Percentiles rank a stretch among this genome's conserved stretches.
Conservation (phyloP, 2,797 vertebrate species). For the Adelosebastes latens region DNA sequence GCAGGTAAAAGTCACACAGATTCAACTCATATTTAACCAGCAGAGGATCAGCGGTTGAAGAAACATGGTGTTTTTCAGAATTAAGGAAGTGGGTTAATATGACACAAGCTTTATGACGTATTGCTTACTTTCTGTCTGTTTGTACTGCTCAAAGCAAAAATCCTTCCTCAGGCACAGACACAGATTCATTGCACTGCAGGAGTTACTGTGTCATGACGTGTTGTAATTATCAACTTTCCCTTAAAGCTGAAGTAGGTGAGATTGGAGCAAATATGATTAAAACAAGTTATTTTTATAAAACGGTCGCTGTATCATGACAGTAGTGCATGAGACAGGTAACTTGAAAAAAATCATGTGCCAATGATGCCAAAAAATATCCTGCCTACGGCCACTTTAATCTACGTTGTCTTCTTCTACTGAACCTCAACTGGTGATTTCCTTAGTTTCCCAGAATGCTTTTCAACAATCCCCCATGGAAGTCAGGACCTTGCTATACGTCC, state of each 20-base stretch:
- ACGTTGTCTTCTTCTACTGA: not conserved
- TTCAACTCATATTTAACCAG: not conserved
- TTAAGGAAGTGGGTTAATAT: conserved; percentile 35
- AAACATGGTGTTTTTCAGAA: not conserved
- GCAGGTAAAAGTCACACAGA: no score
- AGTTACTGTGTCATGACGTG: not conserved
- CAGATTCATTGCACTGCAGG: not conserved
- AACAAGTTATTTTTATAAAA: no score
- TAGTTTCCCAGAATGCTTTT: not conserved
- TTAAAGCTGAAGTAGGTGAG: no score
- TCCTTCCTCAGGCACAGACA: not conserved
- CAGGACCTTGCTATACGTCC: not conserved
- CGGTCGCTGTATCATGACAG: no score
- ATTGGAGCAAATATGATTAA: no score
- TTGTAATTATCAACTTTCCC: not conserved
- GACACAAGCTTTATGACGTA: not conserved
- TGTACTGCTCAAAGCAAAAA: not conserved
- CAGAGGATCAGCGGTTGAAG: not conserved
- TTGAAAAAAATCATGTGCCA: no score
- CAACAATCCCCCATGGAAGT: not conserved
- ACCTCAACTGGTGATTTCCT: not conserved
- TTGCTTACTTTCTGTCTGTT: not conserved
- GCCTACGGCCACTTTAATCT: no score
- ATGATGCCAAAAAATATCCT: no score
- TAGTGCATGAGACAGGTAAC: no score